phyloP scores from a whole-genome alignment of 2,797 vertebrate species.

The Muscicapa striata region DNA sequence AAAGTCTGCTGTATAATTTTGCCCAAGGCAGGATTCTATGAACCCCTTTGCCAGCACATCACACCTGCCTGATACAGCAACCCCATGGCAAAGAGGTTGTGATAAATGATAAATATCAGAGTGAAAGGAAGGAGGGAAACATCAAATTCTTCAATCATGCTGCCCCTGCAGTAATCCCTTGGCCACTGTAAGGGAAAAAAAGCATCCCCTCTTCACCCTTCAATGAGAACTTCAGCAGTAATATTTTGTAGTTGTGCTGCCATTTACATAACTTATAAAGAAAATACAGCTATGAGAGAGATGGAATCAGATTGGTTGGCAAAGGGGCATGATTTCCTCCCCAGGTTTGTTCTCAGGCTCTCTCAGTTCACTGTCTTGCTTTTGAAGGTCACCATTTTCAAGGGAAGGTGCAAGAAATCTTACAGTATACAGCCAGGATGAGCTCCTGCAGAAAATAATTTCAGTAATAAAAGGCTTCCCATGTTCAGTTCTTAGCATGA shows the following conservation, averaged over 20 bases:
- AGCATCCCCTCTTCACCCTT: background rate
- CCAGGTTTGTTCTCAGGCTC: background rate
- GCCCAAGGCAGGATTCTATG: background rate
- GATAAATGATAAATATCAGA: background rate
- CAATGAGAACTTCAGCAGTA: background rate
- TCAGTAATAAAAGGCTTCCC: background rate
- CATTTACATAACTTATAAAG: background rate
- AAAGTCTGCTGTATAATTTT: background rate
- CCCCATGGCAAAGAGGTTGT: background rate
- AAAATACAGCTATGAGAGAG: background rate
- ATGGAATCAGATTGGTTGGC: background rate
- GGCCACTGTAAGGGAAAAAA: background rate
- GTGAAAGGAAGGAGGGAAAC: background rate
- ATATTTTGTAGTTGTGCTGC: background rate
- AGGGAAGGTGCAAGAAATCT: background rate
- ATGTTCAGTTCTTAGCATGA: background rate
- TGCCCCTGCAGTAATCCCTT: background rate
- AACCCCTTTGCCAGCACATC: background rate
- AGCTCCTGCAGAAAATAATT: background rate
- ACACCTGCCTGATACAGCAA: background rate
- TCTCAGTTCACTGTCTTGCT: background rate
- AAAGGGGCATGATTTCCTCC: background rate
- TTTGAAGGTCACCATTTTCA: background rate
- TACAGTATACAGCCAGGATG: background rate
- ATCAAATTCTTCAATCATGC: rapidly evolving